Evolutionary conservation across 2,113 vertebrate species (phyloP).

Genomic region (Bambusicola thoracicus): DNA sequence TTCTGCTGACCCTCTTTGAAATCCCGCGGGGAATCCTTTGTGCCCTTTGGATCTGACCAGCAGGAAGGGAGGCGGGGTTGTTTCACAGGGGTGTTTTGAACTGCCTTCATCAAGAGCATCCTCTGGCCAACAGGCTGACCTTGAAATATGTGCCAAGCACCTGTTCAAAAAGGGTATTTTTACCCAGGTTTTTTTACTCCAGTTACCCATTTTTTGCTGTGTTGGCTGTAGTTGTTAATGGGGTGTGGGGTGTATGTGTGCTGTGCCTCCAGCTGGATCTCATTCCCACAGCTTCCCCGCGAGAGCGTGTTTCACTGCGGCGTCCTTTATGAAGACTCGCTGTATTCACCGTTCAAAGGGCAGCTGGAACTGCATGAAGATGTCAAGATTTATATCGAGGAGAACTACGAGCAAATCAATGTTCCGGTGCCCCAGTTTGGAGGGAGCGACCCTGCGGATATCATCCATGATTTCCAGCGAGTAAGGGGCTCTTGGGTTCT

Average conservation of each 20-base stretch:
- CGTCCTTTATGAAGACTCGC: constrained; percentile 87
- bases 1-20: background rate
- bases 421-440: constrained; percentile 90
- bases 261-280: background rate
- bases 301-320: constrained; percentile 91
- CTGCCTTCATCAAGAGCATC: background rate
- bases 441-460: constrained; percentile 90
- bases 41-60: background rate
- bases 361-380: constrained; percentile 91
- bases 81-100: background rate
- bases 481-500: constrained; percentile 73
- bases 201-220: background rate
- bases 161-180: background rate
- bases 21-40: background rate
- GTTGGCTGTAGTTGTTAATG: background rate
- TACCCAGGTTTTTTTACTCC: too few species aligned
- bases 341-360: constrained; percentile 80
- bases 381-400: constrained; percentile 89
- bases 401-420: constrained; percentile 92
- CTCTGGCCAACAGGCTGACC: background rate
- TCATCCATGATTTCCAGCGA: constrained; percentile 94
- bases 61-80: fast-evolving
- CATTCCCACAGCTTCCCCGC: constrained; percentile 79
- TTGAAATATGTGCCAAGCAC: background rate
- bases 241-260: background rate